Percentiles rank a stretch among this genome's conserved stretches.
Conservation (phyloP, 35 echinoderm and acorn worm genomes). For the Holothuria glaberrima region DNA sequence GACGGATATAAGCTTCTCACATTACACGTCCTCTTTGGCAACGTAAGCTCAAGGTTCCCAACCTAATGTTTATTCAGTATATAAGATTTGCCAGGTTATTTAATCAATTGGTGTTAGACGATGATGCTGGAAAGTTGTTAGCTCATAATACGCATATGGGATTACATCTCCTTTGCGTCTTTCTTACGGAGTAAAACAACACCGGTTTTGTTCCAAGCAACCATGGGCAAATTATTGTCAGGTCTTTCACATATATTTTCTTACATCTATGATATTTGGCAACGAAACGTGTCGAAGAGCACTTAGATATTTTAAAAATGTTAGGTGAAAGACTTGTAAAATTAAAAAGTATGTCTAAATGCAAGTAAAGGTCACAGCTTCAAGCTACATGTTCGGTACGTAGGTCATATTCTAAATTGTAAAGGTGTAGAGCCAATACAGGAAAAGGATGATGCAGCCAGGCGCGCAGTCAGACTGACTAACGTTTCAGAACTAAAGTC, state of each 20-base stretch:
- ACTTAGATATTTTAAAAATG: background rate
- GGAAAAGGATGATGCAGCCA: background rate
- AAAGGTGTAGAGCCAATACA: background rate
- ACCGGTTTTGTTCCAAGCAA: constrained; percentile 23
- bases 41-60: too few species aligned
- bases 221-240: constrained; percentile 10
- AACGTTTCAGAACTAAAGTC: too few species aligned
- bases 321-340: background rate
- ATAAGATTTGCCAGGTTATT: too few species aligned
- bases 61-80: too few species aligned
- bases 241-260: constrained; percentile 6
- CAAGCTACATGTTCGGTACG: background rate
- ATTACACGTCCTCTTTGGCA: too few species aligned
- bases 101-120: too few species aligned
- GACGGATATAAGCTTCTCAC: too few species aligned
- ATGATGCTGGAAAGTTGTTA: too few species aligned
- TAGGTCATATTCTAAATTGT: background rate
- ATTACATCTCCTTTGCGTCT: background rate
- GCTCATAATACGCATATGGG: background rate
- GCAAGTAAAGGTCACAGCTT: background rate
- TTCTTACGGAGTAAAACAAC: background rate
- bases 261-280: constrained; percentile 28
- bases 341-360: constrained; percentile 13
- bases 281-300: background rate
- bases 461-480: too few species aligned